Conservation (phyloP, 92 coral and sea anemone species). For the Plumapathes pennacea region DNA sequence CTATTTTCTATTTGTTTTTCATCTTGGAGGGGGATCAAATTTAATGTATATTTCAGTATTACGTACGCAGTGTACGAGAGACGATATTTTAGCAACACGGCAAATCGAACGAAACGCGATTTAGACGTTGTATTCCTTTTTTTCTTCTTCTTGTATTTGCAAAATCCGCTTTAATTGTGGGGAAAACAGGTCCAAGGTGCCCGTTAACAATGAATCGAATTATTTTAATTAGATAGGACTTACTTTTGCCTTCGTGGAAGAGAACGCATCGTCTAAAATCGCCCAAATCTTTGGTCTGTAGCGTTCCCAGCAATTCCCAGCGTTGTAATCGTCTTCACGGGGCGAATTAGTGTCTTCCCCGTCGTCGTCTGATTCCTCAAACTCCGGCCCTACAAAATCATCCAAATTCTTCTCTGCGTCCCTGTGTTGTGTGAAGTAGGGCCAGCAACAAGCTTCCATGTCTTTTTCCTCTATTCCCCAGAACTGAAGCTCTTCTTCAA, state of each 20-base stretch:
- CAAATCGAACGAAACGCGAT: no score
- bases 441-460: constrained; percentile 99
- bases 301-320: constrained; percentile 52
- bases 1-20: no score
- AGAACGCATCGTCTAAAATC: constrained; percentile 78
- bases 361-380: constrained; percentile 78
- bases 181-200: no score
- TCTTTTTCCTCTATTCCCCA: constrained; percentile 98
- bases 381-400: constrained; percentile 90
- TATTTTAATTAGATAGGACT: no score
- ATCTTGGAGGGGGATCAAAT: no score
- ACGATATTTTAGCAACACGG: no score
- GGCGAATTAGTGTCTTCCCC: constrained; percentile 25
- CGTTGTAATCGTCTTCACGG: constrained; percentile 27
- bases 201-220: no score
- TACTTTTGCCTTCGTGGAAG: constrained; percentile 87
- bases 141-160: no score
- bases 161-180: no score
- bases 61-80: no score
- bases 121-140: no score
- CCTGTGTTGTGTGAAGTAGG: constrained; percentile 85
- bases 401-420: constrained; percentile 93
- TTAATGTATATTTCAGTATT: no score
- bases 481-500: constrained; percentile 80
- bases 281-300: constrained; percentile 79